These are phyloP conservation scores for Palaemon carinicauda DNA, from an alignment of 1,140 invertebrate species.

Conservation along the genomic window DNA sequence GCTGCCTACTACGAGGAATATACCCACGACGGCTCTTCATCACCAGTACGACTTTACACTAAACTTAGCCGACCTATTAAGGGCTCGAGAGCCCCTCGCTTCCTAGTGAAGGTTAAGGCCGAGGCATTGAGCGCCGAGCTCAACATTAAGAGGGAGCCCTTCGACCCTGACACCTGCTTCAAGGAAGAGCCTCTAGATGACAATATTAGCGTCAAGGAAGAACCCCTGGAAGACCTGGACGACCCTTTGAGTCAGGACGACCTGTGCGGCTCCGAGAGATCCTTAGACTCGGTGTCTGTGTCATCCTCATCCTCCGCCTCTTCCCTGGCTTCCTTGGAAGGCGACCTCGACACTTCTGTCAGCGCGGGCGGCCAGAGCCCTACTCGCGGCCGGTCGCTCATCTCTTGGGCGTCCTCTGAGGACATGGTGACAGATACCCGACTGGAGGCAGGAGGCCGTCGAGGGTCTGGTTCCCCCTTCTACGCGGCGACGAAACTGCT, in stretches of 20 bases:
- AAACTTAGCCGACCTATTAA: constrained; percentile 29
- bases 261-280: constrained; percentile 57
- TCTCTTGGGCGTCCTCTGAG: constrained; percentile 46
- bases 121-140: constrained; percentile 35
- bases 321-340: constrained; percentile 55
- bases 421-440: constrained; percentile 39
- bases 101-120: constrained; percentile 44
- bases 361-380: constrained; percentile 37
- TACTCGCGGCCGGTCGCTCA: constrained; percentile 37
- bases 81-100: constrained; percentile 20
- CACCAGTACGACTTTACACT: constrained; percentile 37
- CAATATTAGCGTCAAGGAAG: constrained; percentile 38
- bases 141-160: constrained; percentile 54
- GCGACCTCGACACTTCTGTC: constrained; percentile 47
- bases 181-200: constrained; percentile 50
- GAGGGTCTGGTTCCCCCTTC: constrained; percentile 49
- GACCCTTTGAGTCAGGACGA: constrained; percentile 51
- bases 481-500: constrained; percentile 62
- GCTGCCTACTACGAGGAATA: constrained; percentile 51
- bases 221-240: constrained; percentile 49
- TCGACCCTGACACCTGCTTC: constrained; percentile 34
- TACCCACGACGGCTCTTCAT: constrained; percentile 8
- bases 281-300: constrained; percentile 55
- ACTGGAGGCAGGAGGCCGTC: constrained; percentile 23
- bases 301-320: constrained; percentile 57